Base-by-base conservation (phyloP, 1,140 invertebrate species). In the Dinoponera quadriceps region DNA sequence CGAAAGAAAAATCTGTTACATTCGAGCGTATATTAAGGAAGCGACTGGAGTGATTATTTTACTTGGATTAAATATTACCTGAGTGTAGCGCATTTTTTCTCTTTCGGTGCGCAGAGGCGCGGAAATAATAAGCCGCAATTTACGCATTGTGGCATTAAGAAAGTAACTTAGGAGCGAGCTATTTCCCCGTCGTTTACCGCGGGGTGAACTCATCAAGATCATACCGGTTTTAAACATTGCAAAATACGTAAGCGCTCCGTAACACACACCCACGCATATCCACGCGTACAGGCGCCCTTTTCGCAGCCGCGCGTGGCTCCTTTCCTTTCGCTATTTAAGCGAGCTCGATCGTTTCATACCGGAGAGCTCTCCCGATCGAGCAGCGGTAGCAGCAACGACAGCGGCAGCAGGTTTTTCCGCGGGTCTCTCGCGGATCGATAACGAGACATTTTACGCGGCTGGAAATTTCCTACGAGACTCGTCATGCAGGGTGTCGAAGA, bases 391-490 rank as follows among this genome's bases (percentile, higher is more conserved):
- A 9, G 33, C 33, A 7, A 33, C 33, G 33, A 33, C 33, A 18
- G 11, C 33, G n/a, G 38, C 65, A 66, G 49, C 54, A 51, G 63
- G 66, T 87, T 85, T 88, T 57, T 78, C 59, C 73, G 73, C 65
- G 44, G 77, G 72, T 83, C 29, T 60, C 49, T 60, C 49, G 18
- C 59, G 38, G 14, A 51, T 62, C 48, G 59, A 62, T 82, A 73
- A 62, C 72, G 33, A 63, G 71, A 75, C 68, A 74, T 63, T 63
- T 68, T 27, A 18, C 51, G 25, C 25, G 22, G 5, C 14, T 73
- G 77, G 65, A 88, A 88, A 82, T 87, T 87, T 87, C 59, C 86
- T 59, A 73, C 65, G 33, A 65, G 65, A 33, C 59, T 51, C 74
- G 74, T 77, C 72, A 16, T 63, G 38, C 72, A 75, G 57, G 57